Evolutionary conservation across 2,888 invertebrate genomes (phyloP).

Genomic region (Muschampia plurimacula): DNA sequence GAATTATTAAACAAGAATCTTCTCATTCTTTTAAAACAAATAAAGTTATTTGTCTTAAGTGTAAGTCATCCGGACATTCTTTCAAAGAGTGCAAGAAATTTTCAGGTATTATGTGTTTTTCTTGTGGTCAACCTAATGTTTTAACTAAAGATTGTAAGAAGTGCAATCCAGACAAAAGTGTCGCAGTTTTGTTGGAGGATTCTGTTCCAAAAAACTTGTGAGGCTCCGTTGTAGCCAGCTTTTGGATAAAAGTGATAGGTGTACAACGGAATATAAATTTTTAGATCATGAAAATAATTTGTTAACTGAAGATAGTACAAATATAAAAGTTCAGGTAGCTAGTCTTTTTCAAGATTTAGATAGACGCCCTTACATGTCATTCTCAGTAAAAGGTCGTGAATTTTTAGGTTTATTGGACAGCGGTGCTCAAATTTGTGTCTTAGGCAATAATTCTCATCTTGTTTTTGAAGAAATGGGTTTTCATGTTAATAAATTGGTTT

Average conservation of each 20-base stretch:
- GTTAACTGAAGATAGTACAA: neutral
- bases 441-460: conserved; percentile 9
- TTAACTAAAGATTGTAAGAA: conserved; percentile 8
- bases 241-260: neutral
- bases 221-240: conserved; percentile 9
- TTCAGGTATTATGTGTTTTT: conserved; percentile 5
- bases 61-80: neutral
- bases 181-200: conserved; percentile 1
- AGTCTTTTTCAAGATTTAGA: conserved; percentile 10
- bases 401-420: conserved; percentile 12
- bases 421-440: conserved; percentile 17
- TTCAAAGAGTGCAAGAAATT: neutral
- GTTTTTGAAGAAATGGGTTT: conserved; percentile 13
- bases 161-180: conserved; percentile 5
- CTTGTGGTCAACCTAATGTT: conserved; percentile 14
- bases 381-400: conserved; percentile 11
- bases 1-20: neutral
- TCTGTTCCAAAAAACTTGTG: neutral
- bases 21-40: conserved; percentile 1
- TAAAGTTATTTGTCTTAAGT: neutral
- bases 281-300: neutral
- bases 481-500: conserved; percentile 1
- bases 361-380: conserved; percentile 9
- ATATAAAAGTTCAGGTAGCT: neutral
- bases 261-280: neutral